A percentile compares a stretch with the other conserved stretches of the same genome.
Evolutionary conservation across 2,888 invertebrate species (phyloP).

Genomic region (Callinectes sapidus): DNA sequence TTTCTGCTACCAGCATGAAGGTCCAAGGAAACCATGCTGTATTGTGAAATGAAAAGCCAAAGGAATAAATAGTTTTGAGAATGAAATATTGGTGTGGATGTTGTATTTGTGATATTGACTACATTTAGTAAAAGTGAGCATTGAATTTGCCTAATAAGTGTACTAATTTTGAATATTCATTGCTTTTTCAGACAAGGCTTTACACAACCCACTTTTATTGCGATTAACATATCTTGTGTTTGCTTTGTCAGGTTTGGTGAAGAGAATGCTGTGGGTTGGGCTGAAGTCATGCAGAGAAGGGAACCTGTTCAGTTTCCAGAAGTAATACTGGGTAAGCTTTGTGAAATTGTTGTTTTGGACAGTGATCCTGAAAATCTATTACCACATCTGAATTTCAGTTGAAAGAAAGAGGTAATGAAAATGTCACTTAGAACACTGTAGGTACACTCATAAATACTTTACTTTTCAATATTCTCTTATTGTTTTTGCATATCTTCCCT

Average conservation of each 20-base stretch:
- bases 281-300: conserved; percentile 73
- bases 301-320: conserved; percentile 67
- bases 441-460: not conserved
- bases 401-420: not conserved
- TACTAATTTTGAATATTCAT: not conserved
- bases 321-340: conserved; percentile 67
- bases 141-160: not conserved
- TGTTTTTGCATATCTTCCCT: not conserved
- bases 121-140: not conserved
- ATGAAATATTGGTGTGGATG: no score
- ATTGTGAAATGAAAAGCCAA: not conserved
- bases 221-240: not conserved
- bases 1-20: not conserved
- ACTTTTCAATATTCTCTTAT: not conserved
- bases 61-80: not conserved
- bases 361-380: not conserved
- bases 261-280: conserved; percentile 75
- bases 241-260: conserved; percentile 75
- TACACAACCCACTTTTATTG: not conserved
- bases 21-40: not conserved
- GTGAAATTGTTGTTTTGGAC: not conserved
- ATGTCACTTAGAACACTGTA: not conserved
- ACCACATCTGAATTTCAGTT: not conserved
- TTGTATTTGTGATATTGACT: no score
- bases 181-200: not conserved